Percentiles rank a stretch among this genome's conserved stretches.
Evolutionary conservation across 2,113 vertebrate genomes (phyloP).

Genomic region (Nannospalax galili): DNA sequence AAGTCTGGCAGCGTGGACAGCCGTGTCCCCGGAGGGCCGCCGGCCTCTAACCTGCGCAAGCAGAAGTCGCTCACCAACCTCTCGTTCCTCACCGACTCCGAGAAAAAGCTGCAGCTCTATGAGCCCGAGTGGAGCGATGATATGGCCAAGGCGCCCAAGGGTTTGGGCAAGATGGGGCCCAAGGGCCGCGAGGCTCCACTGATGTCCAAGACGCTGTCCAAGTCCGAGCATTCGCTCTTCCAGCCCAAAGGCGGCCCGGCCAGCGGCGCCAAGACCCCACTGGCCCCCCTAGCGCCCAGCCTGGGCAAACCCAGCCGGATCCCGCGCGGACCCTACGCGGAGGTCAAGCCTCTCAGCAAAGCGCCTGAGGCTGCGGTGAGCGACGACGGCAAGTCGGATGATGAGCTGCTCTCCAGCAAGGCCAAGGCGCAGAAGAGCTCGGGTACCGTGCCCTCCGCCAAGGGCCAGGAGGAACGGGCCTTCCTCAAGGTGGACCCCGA

Average conservation of each 20-base stretch:
- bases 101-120: constrained; percentile 95
- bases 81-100: constrained; percentile 94
- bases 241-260: constrained; percentile 86
- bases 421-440: constrained; percentile 85
- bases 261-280: constrained; percentile 84
- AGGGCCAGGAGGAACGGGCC: constrained; percentile 90
- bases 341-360: constrained; percentile 97
- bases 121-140: constrained; percentile 94
- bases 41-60: constrained; percentile 90
- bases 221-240: constrained; percentile 96
- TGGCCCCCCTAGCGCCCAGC: constrained; percentile 84
- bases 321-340: constrained; percentile 94
- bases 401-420: constrained; percentile 91
- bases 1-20: constrained; percentile 88
- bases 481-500: constrained; percentile 98
- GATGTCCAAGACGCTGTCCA: constrained; percentile 91
- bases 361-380: constrained; percentile 86
- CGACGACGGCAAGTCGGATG: constrained; percentile 86
- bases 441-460: constrained; percentile 84
- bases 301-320: constrained; percentile 93
- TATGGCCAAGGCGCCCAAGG: constrained; percentile 87
- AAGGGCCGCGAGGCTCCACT: constrained; percentile 86
- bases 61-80: constrained; percentile 96
- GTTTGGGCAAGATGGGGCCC: constrained; percentile 77
- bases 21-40: constrained; percentile 80